These are phyloP conservation scores for Dryas iulia DNA, from an alignment of 1,140 invertebrate genomes.

Conservation along the genomic window DNA sequence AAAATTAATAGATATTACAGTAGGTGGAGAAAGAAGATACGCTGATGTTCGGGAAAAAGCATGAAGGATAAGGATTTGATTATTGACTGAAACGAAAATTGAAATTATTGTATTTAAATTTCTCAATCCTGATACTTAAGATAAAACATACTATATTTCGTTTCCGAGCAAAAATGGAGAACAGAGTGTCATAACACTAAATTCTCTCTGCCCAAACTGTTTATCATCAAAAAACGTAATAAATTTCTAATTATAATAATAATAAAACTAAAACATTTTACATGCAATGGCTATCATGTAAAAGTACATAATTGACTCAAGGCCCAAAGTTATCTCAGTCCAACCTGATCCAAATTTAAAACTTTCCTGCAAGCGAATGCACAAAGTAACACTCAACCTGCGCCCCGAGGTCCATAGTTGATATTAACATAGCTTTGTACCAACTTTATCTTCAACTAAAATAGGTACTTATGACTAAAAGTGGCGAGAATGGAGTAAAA, in stretches of 20 bases:
- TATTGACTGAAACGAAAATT: too few species aligned
- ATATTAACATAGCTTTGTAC: conserved; percentile 36
- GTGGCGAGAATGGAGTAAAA: neutral
- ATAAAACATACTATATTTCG: too few species aligned
- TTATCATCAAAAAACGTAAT: too few species aligned
- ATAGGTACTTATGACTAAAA: conserved; percentile 15
- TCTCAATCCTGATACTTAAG: too few species aligned
- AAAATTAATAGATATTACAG: too few species aligned
- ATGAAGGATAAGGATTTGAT: too few species aligned
- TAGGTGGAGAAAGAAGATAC: too few species aligned
- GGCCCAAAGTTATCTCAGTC: conserved; percentile 21
- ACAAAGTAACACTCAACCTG: conserved; percentile 25
- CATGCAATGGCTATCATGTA: neutral
- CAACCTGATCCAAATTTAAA: conserved; percentile 28
- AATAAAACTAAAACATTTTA: neutral
- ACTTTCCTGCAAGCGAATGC: conserved; percentile 27
- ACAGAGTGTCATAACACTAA: too few species aligned
- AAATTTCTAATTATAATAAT: neutral
- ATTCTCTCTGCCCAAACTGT: too few species aligned
- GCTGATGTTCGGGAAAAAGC: too few species aligned
- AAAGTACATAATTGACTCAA: conserved; percentile 20
- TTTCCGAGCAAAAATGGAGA: too few species aligned
- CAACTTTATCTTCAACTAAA: conserved; percentile 25
- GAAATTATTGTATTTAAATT: too few species aligned
- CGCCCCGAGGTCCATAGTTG: conserved; percentile 19